Evolutionary conservation across 2,888 invertebrate genomes (phyloP).

Genomic region (Miltochrista miniata): DNA sequence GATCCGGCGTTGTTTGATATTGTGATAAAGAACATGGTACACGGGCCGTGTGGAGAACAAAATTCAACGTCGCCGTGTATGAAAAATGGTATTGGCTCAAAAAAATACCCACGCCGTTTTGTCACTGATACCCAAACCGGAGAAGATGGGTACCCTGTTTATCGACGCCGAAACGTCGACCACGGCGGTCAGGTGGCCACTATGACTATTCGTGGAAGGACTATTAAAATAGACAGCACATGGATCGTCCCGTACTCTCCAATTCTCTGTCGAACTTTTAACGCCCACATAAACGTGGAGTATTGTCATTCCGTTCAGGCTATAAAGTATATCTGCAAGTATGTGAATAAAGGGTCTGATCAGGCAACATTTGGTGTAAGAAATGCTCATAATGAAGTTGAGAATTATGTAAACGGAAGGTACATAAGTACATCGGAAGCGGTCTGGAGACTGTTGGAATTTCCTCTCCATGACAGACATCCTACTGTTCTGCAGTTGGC

Average conservation of each 20-base stretch:
- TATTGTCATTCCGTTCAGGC: no score
- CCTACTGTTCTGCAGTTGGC: conserved; percentile 20
- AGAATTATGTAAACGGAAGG: conserved; percentile 25
- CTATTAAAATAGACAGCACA: background rate
- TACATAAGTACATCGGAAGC: conserved; percentile 27
- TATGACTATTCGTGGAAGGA: background rate
- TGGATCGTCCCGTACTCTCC: conserved; percentile 6
- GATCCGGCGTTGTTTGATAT: conserved; percentile 4
- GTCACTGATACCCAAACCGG: conserved; percentile 9
- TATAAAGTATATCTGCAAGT: no score
- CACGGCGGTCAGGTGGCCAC: background rate
- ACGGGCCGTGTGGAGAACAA: conserved; percentile 22
- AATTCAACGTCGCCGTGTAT: conserved; percentile 34
- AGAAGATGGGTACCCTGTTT: conserved; percentile 11
- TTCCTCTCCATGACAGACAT: conserved; percentile 18
- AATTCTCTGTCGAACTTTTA: conserved; percentile 1
- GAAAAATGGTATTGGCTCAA: conserved; percentile 30
- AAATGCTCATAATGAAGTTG: conserved; percentile 21
- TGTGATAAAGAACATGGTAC: no score
- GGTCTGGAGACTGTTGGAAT: conserved; percentile 19
- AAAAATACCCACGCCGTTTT: conserved; percentile 11
- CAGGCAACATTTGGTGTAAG: conserved; percentile 12
- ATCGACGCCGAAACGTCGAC: background rate
- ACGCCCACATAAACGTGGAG: no score
- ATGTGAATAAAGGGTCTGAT: no score